These are phyloP conservation scores for Ostrea edulis DNA, from an alignment of 1,140 invertebrate genomes.

Conservation along the genomic window DNA sequence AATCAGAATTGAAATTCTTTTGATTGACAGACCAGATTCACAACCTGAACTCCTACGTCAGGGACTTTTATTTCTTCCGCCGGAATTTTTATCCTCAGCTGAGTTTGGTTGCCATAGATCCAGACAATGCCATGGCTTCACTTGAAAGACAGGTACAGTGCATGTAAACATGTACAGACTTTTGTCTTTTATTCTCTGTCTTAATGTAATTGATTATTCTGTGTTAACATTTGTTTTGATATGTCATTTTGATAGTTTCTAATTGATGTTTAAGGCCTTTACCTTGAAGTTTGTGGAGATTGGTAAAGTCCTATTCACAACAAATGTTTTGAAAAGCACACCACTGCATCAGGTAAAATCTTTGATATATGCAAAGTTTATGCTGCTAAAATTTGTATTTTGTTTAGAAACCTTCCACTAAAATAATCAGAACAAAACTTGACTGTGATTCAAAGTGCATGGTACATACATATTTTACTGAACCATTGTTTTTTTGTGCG, in stretches of 20 bases:
- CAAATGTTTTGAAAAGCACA: constrained; percentile 80
- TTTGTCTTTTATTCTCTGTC: not conserved
- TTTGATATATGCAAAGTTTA: too few species aligned
- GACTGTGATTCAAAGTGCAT: too few species aligned
- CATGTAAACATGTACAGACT: not conserved
- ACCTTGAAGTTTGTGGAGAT: constrained; percentile 97
- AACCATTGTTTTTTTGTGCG: too few species aligned
- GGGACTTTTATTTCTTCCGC: constrained; percentile 99
- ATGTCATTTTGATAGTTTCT: not conserved
- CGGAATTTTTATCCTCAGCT: constrained; percentile 98
- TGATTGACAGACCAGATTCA: constrained; percentile 91
- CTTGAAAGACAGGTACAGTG: constrained; percentile 88
- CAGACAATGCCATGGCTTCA: constrained; percentile 93
- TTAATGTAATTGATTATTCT: not conserved
- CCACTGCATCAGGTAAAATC: constrained; percentile 76
- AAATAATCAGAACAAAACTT: too few species aligned
- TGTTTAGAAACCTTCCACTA: too few species aligned
- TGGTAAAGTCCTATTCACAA: constrained; percentile 88
- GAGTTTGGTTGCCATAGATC: constrained; percentile 95
- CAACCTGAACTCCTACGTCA: constrained; percentile 94
- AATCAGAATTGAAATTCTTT: not conserved
- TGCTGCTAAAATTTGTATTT: too few species aligned
- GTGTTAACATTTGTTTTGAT: not conserved
- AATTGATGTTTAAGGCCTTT: constrained; percentile 83
- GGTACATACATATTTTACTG: too few species aligned